Base-by-base conservation (phyloP, 2,113 vertebrate species). In the Apodemus speciosus region DNA sequence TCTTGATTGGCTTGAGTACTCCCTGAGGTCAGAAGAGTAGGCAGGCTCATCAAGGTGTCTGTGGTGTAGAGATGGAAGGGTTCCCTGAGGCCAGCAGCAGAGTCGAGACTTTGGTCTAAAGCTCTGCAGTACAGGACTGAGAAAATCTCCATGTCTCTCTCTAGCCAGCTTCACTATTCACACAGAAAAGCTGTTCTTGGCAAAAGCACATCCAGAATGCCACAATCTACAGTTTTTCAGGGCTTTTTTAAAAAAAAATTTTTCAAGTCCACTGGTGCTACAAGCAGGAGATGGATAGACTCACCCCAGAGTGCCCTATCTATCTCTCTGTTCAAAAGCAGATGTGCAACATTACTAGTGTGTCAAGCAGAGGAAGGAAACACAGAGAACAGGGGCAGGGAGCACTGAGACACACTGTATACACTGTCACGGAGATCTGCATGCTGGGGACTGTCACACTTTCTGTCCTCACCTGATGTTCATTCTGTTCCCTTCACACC, bases 401-500 rank as follows among this genome's bases (percentile, higher is more conserved):
- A n/a, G 46, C 8, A 23, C 21, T 1, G 0, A 16, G 51, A 84
- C 1, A 21, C 30, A 7, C 9, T 2, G 18, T 9, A 64, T 43
- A 53, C 32, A 15, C 11, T 21, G 27, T 23, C 30, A 9, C 3
- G 21, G 35, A 27, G 46, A 43, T 68, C 51, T 27, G 0, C 20
- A 20, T 6, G 16, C 43, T 11, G 51, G 49, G n/a, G 9, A 60
- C 1, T 64, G 43, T 66, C 21, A 88, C n/a, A 5, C 51, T 90
- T 53, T 46, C 53, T 84, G 32, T 25, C 66, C 38, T 53, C 68
- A 14, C 13, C 40, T 8, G 60, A 21, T 11, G 6, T 6, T 11
- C 51, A 53, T 46, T 8, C 79, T 38, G 16, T 25, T 35, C 58
- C 15, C 51, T 58, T 76, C 38, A 30, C 92, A 71, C n/a, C 38